A percentile compares a stretch with the other conserved stretches of the same genome.
phyloP scores from a whole-genome alignment of 2,888 invertebrate genomes.

The Apodemia duryi region DNA sequence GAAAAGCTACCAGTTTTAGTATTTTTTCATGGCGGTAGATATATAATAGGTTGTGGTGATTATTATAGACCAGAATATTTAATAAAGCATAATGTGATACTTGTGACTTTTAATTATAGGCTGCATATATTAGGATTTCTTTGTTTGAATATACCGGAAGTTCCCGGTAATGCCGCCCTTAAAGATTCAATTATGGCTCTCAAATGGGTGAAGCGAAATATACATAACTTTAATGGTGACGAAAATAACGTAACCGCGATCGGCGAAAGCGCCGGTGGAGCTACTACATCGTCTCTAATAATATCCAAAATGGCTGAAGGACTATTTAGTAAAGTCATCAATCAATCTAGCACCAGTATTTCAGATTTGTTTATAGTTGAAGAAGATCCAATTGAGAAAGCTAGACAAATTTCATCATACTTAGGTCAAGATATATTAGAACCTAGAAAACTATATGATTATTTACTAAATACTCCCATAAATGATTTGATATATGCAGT shows the following conservation, averaged over 20 bases:
- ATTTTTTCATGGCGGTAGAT: constrained; percentile 79
- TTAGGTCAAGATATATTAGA: constrained; percentile 46
- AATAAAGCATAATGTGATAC: constrained; percentile 51
- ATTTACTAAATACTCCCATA: constrained; percentile 41
- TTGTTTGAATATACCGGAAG: constrained; percentile 55
- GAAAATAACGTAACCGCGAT: constrained; percentile 49
- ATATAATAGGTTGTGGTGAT: constrained; percentile 74
- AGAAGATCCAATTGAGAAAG: constrained; percentile 51
- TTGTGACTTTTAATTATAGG: constrained; percentile 64
- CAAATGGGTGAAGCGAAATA: constrained; percentile 60
- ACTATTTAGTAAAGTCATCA: constrained; percentile 51
- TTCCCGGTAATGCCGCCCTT: constrained; percentile 59
- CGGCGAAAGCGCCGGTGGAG: constrained; percentile 65
- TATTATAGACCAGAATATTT: constrained; percentile 64
- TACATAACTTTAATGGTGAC: constrained; percentile 56
- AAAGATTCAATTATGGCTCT: constrained; percentile 61
- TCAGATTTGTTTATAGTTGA: constrained; percentile 52
- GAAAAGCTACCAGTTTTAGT: constrained; percentile 71
- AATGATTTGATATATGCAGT: constrained; percentile 53
- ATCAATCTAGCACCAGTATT: constrained; percentile 51
- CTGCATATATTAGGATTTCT: constrained; percentile 59
- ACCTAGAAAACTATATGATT: constrained; percentile 41
- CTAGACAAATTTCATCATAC: constrained; percentile 41
- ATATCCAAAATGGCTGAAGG: constrained; percentile 53
- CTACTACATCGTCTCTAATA: constrained; percentile 43